phyloP scores from a whole-genome alignment of 2,888 invertebrate genomes.

The Noctuana brunneofusca region DNA sequence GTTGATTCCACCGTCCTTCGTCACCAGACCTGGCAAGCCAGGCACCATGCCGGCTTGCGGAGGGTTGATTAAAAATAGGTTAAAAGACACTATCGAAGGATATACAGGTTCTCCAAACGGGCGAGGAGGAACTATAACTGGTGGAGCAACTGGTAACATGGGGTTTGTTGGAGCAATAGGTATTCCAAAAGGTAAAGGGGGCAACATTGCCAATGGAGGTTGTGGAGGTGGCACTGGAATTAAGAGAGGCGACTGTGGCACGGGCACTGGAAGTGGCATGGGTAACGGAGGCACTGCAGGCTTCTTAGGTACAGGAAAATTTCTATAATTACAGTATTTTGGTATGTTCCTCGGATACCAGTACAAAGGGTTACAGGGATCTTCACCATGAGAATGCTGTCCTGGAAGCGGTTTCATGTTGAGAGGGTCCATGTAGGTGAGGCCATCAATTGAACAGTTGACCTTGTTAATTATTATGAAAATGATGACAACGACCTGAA shows the following conservation, averaged over 20 bases:
- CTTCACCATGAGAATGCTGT: conserved; percentile 39
- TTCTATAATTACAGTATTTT: conserved; percentile 45
- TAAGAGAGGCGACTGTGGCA: conserved; percentile 29
- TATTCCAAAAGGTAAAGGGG: conserved; percentile 37
- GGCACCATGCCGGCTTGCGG: conserved; percentile 58
- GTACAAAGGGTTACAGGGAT: conserved; percentile 67
- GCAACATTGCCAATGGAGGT: conserved; percentile 36
- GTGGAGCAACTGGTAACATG: conserved; percentile 42
- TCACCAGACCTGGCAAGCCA: conserved; percentile 61
- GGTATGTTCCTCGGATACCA: conserved; percentile 61
- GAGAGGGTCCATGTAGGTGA: conserved; percentile 52
- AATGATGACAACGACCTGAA: conserved; percentile 47
- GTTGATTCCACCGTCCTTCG: conserved; percentile 63
- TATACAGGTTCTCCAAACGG: conserved; percentile 18
- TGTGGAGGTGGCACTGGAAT: conserved; percentile 24
- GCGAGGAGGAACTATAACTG: not conserved
- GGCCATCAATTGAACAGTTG: conserved; percentile 53
- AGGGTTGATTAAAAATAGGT: conserved; percentile 24
- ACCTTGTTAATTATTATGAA: conserved; percentile 35
- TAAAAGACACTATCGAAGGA: conserved; percentile 36
- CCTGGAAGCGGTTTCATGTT: conserved; percentile 34
- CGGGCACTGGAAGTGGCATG: conserved; percentile 34
- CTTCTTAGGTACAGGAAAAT: not conserved
- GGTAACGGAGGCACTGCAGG: conserved; percentile 23
- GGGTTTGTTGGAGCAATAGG: conserved; percentile 38